Evolutionary conservation across 2,113 vertebrate species (phyloP), one percentile per base, ranked within the genome.

Genomic region (Nerophis ophidion): DNA sequence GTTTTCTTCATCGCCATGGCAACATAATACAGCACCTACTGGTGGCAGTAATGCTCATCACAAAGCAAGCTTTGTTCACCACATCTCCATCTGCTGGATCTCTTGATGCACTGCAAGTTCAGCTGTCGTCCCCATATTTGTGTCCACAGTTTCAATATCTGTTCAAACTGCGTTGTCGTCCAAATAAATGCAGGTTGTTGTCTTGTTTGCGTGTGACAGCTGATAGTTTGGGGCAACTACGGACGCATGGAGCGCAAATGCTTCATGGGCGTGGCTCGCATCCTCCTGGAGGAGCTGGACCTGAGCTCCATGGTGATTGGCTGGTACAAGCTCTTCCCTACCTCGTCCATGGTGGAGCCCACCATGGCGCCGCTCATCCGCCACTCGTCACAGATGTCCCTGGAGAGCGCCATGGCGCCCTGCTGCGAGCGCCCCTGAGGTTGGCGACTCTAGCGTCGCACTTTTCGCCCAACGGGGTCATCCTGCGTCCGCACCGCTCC

Each of bases 251-350:
- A 98, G 74, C 91, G 96, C 69, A 99, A 99, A 80, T 93, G 95
- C 84, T 99, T 99, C 90, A 98, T 99, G 96, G 97, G 97, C 5
- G 93, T 98, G 13, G 95, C 95, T 63, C 93, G 95, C 40, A 96
- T 98, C 81, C 87, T 99, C 11, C 76, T 98, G 91, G 97, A 98
- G 86, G 97, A 99, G 89, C 89, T 99, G 89, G 97, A 98, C 92
- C 90, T 99, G 88, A 95, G 91, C 63, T 89, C 89, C 57, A 90
- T 97, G 85, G 96, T 95, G 6, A 95, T 98, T 48, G 95, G 96
- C 82, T 99, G 97, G 97, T 99, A 99, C 92, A 99, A 98, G 94
- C 93, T 99, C 69, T 99, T 99, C 84, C 97, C 97, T 63, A 96
- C 94, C 75, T 99, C 96, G 74, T 99, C 97, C 1, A 99, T 97